A percentile compares a stretch with the other conserved stretches of the same genome.
phyloP scores from a whole-genome alignment of 1,140 invertebrate genomes.

The Hesperophylax magnus region DNA sequence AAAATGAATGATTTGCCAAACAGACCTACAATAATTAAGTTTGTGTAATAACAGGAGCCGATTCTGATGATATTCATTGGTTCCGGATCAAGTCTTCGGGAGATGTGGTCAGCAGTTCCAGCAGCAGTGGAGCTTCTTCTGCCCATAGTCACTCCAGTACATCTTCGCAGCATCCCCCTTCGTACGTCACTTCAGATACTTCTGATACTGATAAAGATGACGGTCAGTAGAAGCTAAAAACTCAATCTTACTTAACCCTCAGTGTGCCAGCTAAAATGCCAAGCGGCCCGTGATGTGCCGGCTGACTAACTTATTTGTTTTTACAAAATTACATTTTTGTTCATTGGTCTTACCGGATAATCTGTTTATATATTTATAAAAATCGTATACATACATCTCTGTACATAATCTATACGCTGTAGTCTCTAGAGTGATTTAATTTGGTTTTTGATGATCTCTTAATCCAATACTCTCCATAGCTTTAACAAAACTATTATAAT shows the following conservation, averaged over 20 bases:
- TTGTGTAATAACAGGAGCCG: slow-evolving; percentile 45
- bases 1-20: neutral
- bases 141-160: slow-evolving; percentile 54
- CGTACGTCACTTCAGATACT: slow-evolving; percentile 71
- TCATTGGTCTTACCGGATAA: too few relatives aligned
- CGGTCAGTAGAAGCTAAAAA: slow-evolving; percentile 59
- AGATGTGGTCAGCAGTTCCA: slow-evolving; percentile 59
- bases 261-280: too few relatives aligned
- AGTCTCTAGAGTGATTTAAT: too few relatives aligned
- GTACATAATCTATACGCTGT: too few relatives aligned
- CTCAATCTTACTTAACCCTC: neutral
- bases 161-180: slow-evolving; percentile 48
- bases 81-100: slow-evolving; percentile 52
- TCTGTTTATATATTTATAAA: too few relatives aligned
- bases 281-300: too few relatives aligned
- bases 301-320: too few relatives aligned
- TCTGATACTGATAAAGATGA: slow-evolving; percentile 88
- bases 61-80: slow-evolving; percentile 57
- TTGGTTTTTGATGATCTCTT: too few relatives aligned
- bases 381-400: too few relatives aligned
- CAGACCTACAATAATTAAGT: neutral
- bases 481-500: too few relatives aligned
- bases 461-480: too few relatives aligned
- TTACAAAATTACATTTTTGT: too few relatives aligned
- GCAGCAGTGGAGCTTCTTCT: slow-evolving; percentile 60